Conservation (phyloP, 2,888 invertebrate species). For the Drosophila borborema region DNA sequence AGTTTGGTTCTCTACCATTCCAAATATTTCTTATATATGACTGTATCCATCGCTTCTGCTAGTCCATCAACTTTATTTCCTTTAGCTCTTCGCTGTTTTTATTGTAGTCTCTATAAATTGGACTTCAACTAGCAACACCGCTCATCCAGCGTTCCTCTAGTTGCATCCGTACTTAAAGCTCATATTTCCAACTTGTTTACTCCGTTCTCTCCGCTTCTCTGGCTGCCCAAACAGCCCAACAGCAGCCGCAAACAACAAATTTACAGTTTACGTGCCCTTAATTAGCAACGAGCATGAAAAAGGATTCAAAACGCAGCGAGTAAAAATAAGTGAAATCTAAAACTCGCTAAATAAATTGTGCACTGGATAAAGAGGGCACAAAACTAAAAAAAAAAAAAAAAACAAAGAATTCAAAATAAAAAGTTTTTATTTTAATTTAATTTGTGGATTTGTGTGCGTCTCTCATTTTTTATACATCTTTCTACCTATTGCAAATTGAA, state of each 20-base stretch:
- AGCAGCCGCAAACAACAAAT: slow-evolving; percentile 18
- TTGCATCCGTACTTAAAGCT: not conserved
- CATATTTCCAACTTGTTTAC: not conserved
- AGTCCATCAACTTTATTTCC: too few relatives aligned
- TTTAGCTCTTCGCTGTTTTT: not conserved
- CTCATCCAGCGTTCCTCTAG: too few relatives aligned
- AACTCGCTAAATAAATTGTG: slow-evolving; percentile 46
- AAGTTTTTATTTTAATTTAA: slow-evolving; percentile 34
- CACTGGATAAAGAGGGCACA: slow-evolving; percentile 49
- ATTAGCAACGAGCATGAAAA: slow-evolving; percentile 56
- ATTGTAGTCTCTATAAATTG: not conserved
- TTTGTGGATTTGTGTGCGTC: slow-evolving; percentile 39
- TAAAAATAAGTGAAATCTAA: slow-evolving; percentile 37
- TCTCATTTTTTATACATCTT: slow-evolving; percentile 15
- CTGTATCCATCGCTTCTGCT: not conserved
- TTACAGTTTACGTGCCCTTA: slow-evolving; percentile 50
- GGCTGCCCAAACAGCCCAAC: not conserved
- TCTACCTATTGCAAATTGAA: not conserved
- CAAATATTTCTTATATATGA: not conserved
- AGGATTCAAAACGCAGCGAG: slow-evolving; percentile 24
- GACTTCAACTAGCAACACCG: not conserved
- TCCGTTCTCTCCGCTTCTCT: not conserved
- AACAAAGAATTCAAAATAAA: slow-evolving; percentile 37
- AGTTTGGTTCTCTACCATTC: not conserved
- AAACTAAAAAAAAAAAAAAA: slow-evolving; percentile 24